Evolutionary conservation across 2,888 invertebrate species (phyloP).

Genomic region (Eupithecia dodoneata): DNA sequence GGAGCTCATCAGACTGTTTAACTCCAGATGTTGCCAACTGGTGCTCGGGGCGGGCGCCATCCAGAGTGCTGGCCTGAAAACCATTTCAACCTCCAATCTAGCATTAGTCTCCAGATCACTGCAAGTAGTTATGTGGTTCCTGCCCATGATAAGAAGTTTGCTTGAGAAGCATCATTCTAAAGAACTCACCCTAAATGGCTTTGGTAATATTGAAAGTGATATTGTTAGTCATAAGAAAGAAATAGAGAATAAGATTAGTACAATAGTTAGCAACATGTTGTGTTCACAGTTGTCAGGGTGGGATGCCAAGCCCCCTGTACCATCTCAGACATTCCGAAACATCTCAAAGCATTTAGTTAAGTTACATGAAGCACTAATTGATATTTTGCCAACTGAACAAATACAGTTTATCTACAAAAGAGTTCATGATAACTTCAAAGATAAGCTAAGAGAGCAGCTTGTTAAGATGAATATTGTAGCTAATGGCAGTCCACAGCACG

Average conservation of each 20-base stretch:
- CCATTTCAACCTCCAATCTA: conserved; percentile 97
- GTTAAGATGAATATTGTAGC: conserved; percentile 94
- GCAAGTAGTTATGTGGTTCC: conserved; percentile 91
- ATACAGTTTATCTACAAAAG: conserved; percentile 90
- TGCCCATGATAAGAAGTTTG: conserved; percentile 88
- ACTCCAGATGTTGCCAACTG: conserved; percentile 95
- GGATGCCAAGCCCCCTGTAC: conserved; percentile 98
- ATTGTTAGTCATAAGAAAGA: conserved; percentile 95
- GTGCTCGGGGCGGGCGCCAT: conserved; percentile 98
- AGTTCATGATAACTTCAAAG: conserved; percentile 94
- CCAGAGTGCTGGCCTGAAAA: conserved; percentile 96
- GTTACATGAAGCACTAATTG: conserved; percentile 94
- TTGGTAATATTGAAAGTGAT: conserved; percentile 90
- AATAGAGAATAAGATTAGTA: conserved; percentile 95
- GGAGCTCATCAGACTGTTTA: conserved; percentile 94
- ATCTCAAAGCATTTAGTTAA: conserved; percentile 95
- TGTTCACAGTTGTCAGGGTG: conserved; percentile 92
- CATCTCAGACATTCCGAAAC: conserved; percentile 94
- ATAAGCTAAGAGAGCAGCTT: conserved; percentile 92
- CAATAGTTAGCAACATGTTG: conserved; percentile 94
- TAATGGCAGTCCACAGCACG: conserved; percentile 98
- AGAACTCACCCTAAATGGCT: conserved; percentile 78
- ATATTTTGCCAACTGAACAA: conserved; percentile 91
- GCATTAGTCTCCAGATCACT: conserved; percentile 93
- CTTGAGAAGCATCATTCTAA: conserved; percentile 86